phyloP scores from a whole-genome alignment of 2,113 vertebrate species.

The Callionymus lyra region DNA sequence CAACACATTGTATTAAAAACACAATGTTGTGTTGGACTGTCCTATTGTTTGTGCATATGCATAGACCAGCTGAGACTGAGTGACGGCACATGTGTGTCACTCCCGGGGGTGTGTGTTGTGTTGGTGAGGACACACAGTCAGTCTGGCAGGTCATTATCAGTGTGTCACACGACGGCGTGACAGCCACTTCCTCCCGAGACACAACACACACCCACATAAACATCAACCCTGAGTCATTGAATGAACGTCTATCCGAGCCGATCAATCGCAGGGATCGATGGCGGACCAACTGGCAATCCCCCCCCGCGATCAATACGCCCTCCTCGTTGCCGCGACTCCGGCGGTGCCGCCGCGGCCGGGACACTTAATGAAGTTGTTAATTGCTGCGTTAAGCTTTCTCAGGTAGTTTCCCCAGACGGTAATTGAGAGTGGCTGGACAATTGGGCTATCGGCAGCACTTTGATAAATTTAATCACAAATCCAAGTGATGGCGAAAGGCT shows the following conservation, averaged over 20 bases:
- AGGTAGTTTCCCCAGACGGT: slow-evolving; percentile 65
- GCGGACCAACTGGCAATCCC: slow-evolving; percentile 65
- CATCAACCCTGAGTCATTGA: slow-evolving; percentile 44
- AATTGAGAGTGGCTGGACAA: slow-evolving; percentile 70
- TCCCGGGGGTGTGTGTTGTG: slow-evolving; percentile 37
- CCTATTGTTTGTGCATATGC: slow-evolving; percentile 1
- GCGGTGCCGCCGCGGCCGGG: slow-evolving; percentile 63
- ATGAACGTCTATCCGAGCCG: slow-evolving; percentile 64
- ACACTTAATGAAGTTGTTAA: slow-evolving; percentile 78
- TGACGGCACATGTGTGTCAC: slow-evolving; percentile 41
- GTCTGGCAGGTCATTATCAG: slow-evolving; percentile 67
- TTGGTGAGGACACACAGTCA: slow-evolving; percentile 28
- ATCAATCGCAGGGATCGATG: slow-evolving; percentile 68
- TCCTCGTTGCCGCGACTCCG: slow-evolving; percentile 61
- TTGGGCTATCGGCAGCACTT: slow-evolving; percentile 60
- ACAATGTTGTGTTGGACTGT: slow-evolving; percentile 4
- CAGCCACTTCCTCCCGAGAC: slow-evolving; percentile 52
- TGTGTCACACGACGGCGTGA: slow-evolving; percentile 51
- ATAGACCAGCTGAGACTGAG: slow-evolving; percentile 16
- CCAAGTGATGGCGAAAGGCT: slow-evolving; percentile 40
- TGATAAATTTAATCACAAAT: slow-evolving; percentile 69
- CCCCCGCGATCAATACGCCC: slow-evolving; percentile 65
- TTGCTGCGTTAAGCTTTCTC: slow-evolving; percentile 73
- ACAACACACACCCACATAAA: slow-evolving; percentile 34
- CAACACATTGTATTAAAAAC: slow-evolving; percentile 25